Base-by-base conservation (phyloP, 2,888 invertebrate genomes). In the Malthinus flaveolus region DNA sequence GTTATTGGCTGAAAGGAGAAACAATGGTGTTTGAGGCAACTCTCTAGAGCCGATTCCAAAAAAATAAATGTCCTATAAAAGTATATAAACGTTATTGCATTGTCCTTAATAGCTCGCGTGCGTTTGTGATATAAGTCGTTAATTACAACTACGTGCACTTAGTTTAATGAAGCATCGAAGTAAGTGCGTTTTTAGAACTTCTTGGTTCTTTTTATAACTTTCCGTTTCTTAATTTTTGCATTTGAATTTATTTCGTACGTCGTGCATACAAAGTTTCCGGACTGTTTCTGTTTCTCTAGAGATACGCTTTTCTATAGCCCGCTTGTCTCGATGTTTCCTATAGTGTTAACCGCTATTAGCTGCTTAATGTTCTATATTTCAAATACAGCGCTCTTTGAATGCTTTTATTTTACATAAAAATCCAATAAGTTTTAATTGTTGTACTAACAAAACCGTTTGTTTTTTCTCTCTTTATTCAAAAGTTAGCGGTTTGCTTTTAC, bases 391-490 rank as follows among this genome's bases (percentile, higher is more conserved):
- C 64, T 62, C 54, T 53, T 62, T 56, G 58, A 53, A 62, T 64
- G 68, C 55, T 55, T 59, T 60, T 67, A 59, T 66, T 71, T 70
- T 71, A 65, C 71, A 71, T 71, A 69, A 70, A 71, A 71, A 69
- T 63, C 66, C 62, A 64, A 70, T 71, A 71, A 68, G 67, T 71
- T 71, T 71, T 70, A 71, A 71, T 71, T 70, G 68, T 68, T 69
- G 66, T 68, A 67, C 65, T 64, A 65, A 59, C 67, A 67, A 62
- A 59, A 56, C 49, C 62, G 49, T 66, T 65, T 62, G 42, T 56
- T 59, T 59, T 58, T 59, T 59, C 56, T 59, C 44, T 49, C 35
- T 32, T 45, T 50, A 42, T 48, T 50, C 36, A 45, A 13, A 46
- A 56, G 37, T 39, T 50, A 31, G 36, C 32, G 15, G 23, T 56